Evolutionary conservation across 2,888 invertebrate genomes (phyloP).

Genomic region (Lasioglossum villosulum): DNA sequence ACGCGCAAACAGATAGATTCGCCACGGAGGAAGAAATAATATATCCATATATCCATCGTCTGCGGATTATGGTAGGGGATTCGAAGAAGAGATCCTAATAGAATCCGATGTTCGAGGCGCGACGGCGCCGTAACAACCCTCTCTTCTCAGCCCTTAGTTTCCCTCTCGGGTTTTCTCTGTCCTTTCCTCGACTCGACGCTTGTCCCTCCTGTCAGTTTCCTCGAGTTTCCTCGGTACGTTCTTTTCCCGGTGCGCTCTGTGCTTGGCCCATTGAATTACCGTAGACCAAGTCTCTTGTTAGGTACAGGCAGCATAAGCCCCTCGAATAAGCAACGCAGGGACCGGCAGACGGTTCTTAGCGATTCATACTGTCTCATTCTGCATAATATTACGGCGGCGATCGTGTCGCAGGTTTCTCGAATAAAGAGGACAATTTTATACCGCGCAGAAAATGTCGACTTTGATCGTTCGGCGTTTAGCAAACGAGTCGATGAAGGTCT

Average conservation of each 20-base stretch:
- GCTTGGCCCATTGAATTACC: conserved; percentile 27
- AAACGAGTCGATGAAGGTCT: background rate
- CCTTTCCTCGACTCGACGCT: background rate
- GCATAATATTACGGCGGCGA: background rate
- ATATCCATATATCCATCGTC: conserved; percentile 26
- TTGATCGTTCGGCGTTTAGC: background rate
- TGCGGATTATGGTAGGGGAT: conserved; percentile 27
- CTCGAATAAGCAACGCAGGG: conserved; percentile 5
- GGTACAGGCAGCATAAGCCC: conserved; percentile 26
- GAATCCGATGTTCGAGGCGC: conserved; percentile 52
- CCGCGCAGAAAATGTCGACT: background rate
- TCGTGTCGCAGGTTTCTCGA: background rate
- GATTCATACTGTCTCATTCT: background rate
- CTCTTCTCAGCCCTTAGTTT: conserved; percentile 6
- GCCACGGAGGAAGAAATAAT: conserved; percentile 16
- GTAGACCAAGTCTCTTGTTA: conserved; percentile 18
- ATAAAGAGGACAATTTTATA: background rate
- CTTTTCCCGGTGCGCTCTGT: background rate
- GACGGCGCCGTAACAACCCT: conserved; percentile 57
- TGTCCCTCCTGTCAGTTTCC: background rate
- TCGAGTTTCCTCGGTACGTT: background rate
- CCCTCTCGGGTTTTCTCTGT: conserved; percentile 6
- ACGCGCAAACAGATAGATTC: conserved; percentile 14
- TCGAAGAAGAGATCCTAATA: conserved; percentile 18
- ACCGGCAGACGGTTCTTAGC: conserved; percentile 13